A percentile compares a stretch with the other conserved stretches of the same genome.
These are phyloP conservation scores for Caenorhabditis inopinata DNA, from an alignment of 1,140 invertebrate species.

Conservation along the genomic window DNA sequence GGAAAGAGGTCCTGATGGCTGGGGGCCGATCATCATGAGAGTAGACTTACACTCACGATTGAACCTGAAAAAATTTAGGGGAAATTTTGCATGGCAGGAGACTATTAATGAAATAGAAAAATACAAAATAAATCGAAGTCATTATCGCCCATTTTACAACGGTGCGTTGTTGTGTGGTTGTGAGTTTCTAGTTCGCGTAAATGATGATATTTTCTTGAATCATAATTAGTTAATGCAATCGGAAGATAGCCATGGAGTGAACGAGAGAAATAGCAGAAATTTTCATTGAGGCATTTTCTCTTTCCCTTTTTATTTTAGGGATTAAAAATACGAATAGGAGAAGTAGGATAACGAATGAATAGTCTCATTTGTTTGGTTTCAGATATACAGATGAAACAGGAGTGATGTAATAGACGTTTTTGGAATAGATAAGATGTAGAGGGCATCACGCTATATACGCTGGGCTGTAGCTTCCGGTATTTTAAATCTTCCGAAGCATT, in stretches of 20 bases:
- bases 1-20: neutral
- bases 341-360: neutral
- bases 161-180: no score
- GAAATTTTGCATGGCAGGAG: neutral
- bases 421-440: neutral
- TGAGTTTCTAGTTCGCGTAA: no score
- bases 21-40: conserved; percentile 13
- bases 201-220: neutral
- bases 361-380: neutral
- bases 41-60: neutral
- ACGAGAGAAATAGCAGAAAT: neutral
- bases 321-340: neutral
- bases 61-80: conserved; percentile 34
- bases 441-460: no score
- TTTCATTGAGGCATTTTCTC: neutral
- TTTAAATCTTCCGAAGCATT: no score
- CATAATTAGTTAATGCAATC: conserved; percentile 14
- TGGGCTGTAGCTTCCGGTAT: no score
- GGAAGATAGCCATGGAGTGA: neutral
- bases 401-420: no score
- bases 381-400: neutral
- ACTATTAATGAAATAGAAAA: neutral
- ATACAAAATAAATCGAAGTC: neutral
- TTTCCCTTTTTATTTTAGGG: neutral
- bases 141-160: no score